Conservation (phyloP, 2,888 invertebrate species). For the Ctenicera cuprea region DNA sequence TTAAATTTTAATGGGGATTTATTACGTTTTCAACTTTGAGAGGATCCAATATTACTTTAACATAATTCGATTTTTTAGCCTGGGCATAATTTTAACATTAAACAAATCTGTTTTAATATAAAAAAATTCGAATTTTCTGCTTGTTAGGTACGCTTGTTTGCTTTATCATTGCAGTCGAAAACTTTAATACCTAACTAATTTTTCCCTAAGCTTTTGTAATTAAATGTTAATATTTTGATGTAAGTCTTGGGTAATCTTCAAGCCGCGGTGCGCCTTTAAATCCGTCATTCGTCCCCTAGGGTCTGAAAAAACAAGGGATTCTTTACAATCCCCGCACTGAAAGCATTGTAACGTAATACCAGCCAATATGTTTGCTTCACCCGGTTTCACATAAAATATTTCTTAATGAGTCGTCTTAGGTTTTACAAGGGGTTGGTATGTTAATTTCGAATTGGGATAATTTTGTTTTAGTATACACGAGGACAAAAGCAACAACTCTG, state of each 20-base stretch:
- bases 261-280: constrained; percentile 51
- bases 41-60: constrained; percentile 47
- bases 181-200: constrained; percentile 26
- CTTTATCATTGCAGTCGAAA: not conserved
- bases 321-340: constrained; percentile 37
- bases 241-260: constrained; percentile 53
- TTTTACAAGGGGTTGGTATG: constrained; percentile 20
- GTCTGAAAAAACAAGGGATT: constrained; percentile 54
- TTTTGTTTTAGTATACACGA: not conserved
- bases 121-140: too few relatives aligned
- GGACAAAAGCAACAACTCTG: not conserved
- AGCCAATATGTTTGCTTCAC: constrained; percentile 53
- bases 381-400: constrained; percentile 42
- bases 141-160: too few relatives aligned
- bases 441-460: constrained; percentile 6
- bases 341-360: constrained; percentile 54
- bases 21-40: constrained; percentile 48
- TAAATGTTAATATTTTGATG: constrained; percentile 58
- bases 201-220: constrained; percentile 49
- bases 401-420: constrained; percentile 33
- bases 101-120: too few relatives aligned
- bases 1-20: constrained; percentile 54
- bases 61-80: constrained; percentile 41
- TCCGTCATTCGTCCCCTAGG: constrained; percentile 45
- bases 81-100: not conserved